A percentile compares a stretch with the other conserved stretches of the same genome.
phyloP scores from a whole-genome alignment of 2,797 vertebrate genomes.

The Passerculus sandwichensis region DNA sequence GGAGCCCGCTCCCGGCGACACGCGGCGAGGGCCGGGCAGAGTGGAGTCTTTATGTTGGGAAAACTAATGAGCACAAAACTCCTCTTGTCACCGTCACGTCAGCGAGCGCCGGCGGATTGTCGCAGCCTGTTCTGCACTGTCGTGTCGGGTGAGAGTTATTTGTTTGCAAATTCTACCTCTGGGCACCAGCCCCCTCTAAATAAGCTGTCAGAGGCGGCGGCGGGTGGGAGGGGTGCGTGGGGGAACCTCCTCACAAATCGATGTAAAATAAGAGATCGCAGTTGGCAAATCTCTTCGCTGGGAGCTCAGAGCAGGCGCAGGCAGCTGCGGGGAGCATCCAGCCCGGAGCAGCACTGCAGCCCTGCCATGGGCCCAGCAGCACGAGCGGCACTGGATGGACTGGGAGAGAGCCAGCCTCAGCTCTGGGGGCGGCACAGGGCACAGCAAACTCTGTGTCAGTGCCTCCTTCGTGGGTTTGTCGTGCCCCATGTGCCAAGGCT shows the following conservation, averaged over 20 bases:
- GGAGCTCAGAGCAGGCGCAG: rapidly evolving
- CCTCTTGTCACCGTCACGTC: not conserved
- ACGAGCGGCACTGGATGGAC: rapidly evolving
- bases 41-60: not conserved
- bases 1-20: not conserved
- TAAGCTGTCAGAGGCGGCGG: not conserved
- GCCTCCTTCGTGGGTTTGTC: not conserved
- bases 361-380: not conserved
- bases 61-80: slow-evolving; percentile 7
- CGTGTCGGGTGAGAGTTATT: not conserved
- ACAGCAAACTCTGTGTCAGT: not conserved
- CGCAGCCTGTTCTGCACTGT: not conserved
- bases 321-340: rapidly evolving
- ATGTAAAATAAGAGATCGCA: not conserved
- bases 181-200: not conserved
- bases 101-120: not conserved
- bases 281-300: not conserved
- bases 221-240: not conserved
- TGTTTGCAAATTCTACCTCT: slow-evolving; percentile 32
- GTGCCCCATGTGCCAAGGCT: not conserved
- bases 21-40: not conserved
- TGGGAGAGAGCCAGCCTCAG: not conserved
- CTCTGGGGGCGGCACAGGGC: not conserved
- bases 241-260: not conserved
- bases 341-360: not conserved